Base-by-base conservation (phyloP, 37 sponge, comb jelly and placozoan genomes). In the Spongia lamella region DNA sequence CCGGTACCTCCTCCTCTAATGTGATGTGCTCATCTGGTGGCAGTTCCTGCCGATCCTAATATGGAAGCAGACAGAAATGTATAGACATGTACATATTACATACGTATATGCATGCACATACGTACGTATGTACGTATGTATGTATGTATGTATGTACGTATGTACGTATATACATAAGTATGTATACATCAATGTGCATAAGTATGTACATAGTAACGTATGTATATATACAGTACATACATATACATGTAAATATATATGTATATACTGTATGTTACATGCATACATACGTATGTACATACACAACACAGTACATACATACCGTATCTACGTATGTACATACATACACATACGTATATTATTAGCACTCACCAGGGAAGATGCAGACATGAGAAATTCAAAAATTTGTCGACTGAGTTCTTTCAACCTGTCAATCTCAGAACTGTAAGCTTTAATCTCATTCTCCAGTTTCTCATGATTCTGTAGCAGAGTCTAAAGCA, bases 341-440 rank as follows among this genome's bases (percentile, higher is more conserved):
- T 13, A 11, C 30, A 16, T 32, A 33, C 19, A 33, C 13, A 22
- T 15, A n/a, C n/a, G n/a, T n/a, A n/a, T n/a, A n/a, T n/a, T n/a
- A n/a, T n/a, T n/a, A n/a, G n/a, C n/a, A n/a, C n/a, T n/a, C n/a
- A n/a, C n/a, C n/a, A n/a, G n/a, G n/a, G n/a, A n/a, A n/a, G 47
- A 43, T 43, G 7, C 47, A 43, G 47, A 43, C 47, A 43, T 43
- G 47, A 43, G 47, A 9, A 43, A 55, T 38, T 84, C 86, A 61
- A 85, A 70, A 35, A 88, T 79, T 61, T 82, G 84, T 58, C 68
- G 66, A 43, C 93, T 88, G 56, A 88, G 56, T 15, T 77, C 86
- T 78, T 87, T 89, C 38, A 95, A 86, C 27, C 81, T 29, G 0
- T 88, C 86, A 68, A 95, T 88, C 81, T 88, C 96, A 56, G 65